Percentiles rank a stretch among this genome's conserved stretches.
Evolutionary conservation across 92 coral and sea anemone species (phyloP).

Genomic region (Epizoanthus stellaris): DNA sequence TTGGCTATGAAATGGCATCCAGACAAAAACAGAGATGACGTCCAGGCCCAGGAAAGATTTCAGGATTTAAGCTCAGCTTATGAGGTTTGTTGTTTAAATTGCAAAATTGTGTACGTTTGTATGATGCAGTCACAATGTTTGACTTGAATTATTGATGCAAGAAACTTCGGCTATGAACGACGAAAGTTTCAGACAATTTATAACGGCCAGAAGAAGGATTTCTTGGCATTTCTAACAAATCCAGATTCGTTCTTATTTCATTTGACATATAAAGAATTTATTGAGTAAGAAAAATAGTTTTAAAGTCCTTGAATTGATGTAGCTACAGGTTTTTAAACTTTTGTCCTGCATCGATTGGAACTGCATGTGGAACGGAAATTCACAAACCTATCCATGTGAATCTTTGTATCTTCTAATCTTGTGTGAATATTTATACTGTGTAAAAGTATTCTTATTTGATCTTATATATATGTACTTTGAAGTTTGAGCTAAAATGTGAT

Average conservation of each 20-base stretch:
- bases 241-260: no score
- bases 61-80: slow-evolving; percentile 96
- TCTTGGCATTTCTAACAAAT: no score
- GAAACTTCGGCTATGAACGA: neutral
- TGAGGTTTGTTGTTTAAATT: slow-evolving; percentile 74
- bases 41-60: slow-evolving; percentile 95
- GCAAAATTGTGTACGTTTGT: slow-evolving; percentile 15
- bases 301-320: neutral
- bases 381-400: neutral
- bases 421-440: neutral
- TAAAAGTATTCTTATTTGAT: no score
- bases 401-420: neutral
- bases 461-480: no score
- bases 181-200: neutral
- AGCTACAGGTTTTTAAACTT: neutral
- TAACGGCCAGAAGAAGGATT: no score
- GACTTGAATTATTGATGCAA: slow-evolving; percentile 14
- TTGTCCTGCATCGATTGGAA: neutral
- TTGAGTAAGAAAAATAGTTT: no score
- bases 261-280: no score
- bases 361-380: neutral
- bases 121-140: slow-evolving; percentile 11
- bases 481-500: no score
- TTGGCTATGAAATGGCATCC: slow-evolving; percentile 99
- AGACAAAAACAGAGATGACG: slow-evolving; percentile 94